Conservation (phyloP, 2,888 invertebrate genomes). For the Bedellia somnulentella region DNA sequence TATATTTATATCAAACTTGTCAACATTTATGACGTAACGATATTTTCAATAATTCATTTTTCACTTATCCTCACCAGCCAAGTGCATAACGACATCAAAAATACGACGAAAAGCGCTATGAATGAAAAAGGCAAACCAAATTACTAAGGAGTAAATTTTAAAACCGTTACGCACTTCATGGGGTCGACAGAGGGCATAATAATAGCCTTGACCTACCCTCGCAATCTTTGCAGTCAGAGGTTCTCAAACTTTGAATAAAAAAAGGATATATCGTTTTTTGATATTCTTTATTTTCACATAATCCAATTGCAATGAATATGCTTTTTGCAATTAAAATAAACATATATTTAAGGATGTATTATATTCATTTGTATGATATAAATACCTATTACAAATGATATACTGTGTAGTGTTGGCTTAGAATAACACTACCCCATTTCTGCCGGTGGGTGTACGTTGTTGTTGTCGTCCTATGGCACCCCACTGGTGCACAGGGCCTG, state of each 20-base stretch:
- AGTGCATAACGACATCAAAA: background rate
- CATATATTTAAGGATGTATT: background rate
- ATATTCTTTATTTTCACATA: background rate
- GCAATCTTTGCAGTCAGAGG: slow-evolving; percentile 7
- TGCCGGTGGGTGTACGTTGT: too few species aligned
- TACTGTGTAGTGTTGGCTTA: too few species aligned
- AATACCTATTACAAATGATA: background rate
- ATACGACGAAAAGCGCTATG: background rate
- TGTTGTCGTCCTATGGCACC: too few species aligned
- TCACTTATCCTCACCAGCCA: background rate
- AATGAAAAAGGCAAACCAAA: slow-evolving; percentile 6
- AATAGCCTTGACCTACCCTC: slow-evolving; percentile 24
- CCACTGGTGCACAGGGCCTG: too few species aligned
- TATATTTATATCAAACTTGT: too few species aligned
- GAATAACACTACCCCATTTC: too few species aligned
- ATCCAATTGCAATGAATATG: background rate
- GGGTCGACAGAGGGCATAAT: slow-evolving; percentile 22
- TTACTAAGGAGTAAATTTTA: slow-evolving; percentile 13
- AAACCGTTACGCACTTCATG: too few species aligned
- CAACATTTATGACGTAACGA: slow-evolving; percentile 1
- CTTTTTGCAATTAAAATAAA: background rate
- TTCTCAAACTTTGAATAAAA: slow-evolving; percentile 11
- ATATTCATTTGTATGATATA: background rate
- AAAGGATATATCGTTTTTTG: background rate
- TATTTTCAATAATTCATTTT: background rate